Conservation (phyloP, 2,797 vertebrate species). For the Bradypodion ventrale region DNA sequence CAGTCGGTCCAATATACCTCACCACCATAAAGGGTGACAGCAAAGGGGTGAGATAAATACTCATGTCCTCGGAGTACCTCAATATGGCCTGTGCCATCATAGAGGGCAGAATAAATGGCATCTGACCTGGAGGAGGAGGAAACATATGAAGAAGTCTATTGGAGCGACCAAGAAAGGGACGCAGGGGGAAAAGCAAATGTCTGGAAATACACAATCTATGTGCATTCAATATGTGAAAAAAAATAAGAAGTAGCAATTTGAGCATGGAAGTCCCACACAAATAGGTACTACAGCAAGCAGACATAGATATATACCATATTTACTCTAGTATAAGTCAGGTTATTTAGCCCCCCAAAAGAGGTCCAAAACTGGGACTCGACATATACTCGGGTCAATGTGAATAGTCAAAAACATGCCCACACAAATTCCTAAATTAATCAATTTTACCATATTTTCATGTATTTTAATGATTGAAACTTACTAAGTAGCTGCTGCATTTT, state of each 20-base stretch:
- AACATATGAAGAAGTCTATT: not conserved
- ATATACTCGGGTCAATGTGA: too few relatives aligned
- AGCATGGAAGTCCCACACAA: too few relatives aligned
- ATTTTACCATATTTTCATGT: too few relatives aligned
- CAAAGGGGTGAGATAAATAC: conserved; percentile 95
- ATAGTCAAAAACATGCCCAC: too few relatives aligned
- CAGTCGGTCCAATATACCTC: conserved; percentile 99
- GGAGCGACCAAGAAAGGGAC: not conserved
- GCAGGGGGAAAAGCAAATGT: not conserved
- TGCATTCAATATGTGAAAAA: too few relatives aligned
- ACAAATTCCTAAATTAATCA: too few relatives aligned
- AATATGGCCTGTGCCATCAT: conserved; percentile 93
- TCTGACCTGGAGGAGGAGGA: conserved; percentile 83
- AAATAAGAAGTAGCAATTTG: not conserved
- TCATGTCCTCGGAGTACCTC: conserved; percentile 96
- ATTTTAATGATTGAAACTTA: too few relatives aligned
- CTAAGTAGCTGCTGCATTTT: too few relatives aligned
- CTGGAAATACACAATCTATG: not conserved
- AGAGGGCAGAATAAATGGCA: conserved; percentile 95
- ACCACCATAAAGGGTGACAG: conserved; percentile 94
- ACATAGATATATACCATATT: not conserved
- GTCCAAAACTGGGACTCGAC: too few relatives aligned
- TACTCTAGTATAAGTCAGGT: too few relatives aligned
- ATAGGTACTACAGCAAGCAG: too few relatives aligned
- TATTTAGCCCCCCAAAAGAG: too few relatives aligned